Conservation (phyloP, 2,113 vertebrate genomes). For the Eubucco bourcierii region DNA sequence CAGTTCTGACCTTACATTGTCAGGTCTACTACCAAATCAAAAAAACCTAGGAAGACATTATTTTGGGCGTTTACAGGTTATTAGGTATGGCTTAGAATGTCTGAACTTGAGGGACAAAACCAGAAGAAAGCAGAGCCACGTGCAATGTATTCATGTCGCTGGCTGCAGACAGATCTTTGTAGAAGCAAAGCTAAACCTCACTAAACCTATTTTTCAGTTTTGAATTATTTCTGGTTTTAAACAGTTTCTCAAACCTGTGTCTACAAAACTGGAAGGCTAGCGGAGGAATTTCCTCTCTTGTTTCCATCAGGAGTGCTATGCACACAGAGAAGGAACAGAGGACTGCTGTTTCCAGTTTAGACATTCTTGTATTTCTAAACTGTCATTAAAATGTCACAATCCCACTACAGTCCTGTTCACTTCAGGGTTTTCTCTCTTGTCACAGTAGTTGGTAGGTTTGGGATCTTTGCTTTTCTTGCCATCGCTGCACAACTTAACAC, state of each 20-base stretch:
- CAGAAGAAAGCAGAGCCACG: not conserved
- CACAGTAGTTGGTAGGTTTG: slow-evolving; percentile 25
- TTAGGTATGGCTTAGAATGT: not conserved
- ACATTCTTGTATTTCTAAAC: slow-evolving; percentile 41
- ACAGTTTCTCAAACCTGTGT: not conserved
- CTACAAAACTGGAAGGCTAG: not conserved
- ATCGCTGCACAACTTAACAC: not conserved
- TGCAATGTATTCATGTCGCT: not conserved
- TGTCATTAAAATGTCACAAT: slow-evolving; percentile 59
- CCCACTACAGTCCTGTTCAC: not conserved
- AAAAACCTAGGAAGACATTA: not conserved
- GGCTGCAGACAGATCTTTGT: not conserved
- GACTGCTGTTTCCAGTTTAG: not conserved
- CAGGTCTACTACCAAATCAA: not conserved
- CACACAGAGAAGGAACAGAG: slow-evolving; percentile 4
- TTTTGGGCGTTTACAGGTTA: not conserved
- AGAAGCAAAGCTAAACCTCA: not conserved
- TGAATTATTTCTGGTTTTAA: not conserved
- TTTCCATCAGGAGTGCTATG: slow-evolving; percentile 9
- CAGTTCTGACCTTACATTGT: not conserved
- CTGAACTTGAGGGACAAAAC: not conserved
- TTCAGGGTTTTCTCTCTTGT: slow-evolving; percentile 41
- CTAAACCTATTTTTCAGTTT: not conserved
- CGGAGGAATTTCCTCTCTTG: not conserved
- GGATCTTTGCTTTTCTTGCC: slow-evolving; percentile 13